Evolutionary conservation across 2,113 vertebrate genomes (phyloP).

Genomic region (Spea multiplicata): DNA sequence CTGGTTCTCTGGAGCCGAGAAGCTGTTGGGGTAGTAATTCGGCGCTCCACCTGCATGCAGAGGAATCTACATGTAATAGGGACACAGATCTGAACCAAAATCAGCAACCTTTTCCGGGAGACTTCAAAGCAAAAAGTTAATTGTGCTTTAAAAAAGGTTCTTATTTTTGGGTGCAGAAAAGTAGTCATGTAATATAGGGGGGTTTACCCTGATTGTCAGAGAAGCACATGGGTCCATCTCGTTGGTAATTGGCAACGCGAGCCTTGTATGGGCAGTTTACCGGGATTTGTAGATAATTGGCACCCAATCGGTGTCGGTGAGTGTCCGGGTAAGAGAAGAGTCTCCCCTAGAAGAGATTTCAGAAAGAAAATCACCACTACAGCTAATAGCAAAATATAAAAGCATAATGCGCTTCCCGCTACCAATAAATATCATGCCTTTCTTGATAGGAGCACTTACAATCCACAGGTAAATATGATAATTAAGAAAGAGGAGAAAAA

Average conservation of each 20-base stretch:
- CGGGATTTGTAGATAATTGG: slow-evolving; percentile 92
- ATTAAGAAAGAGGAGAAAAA: too few relatives aligned
- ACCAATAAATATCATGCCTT: too few relatives aligned
- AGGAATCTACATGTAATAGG: too few relatives aligned
- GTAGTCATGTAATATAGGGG: background rate
- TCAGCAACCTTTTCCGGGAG: too few relatives aligned
- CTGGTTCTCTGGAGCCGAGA: slow-evolving; percentile 78
- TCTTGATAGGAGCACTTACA: too few relatives aligned
- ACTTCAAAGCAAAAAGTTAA: too few relatives aligned
- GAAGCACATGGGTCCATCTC: slow-evolving; percentile 92
- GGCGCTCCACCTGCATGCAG: slow-evolving; percentile 80
- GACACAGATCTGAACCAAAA: too few relatives aligned
- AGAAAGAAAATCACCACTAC: background rate
- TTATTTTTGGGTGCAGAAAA: too few relatives aligned
- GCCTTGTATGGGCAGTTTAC: slow-evolving; percentile 91
- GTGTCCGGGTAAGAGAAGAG: slow-evolving; percentile 94
- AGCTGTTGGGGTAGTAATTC: slow-evolving; percentile 96
- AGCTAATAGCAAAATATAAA: background rate
- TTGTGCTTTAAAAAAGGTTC: accelerated
- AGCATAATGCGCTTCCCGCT: too few relatives aligned
- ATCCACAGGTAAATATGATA: too few relatives aligned
- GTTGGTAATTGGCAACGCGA: slow-evolving; percentile 88
- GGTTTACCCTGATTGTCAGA: slow-evolving; percentile 85
- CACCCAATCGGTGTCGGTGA: slow-evolving; percentile 88
- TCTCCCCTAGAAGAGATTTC: slow-evolving; percentile 73